These are phyloP conservation scores for Pimpla rufipes DNA, from an alignment of 2,888 invertebrate species.

Conservation along the genomic window DNA sequence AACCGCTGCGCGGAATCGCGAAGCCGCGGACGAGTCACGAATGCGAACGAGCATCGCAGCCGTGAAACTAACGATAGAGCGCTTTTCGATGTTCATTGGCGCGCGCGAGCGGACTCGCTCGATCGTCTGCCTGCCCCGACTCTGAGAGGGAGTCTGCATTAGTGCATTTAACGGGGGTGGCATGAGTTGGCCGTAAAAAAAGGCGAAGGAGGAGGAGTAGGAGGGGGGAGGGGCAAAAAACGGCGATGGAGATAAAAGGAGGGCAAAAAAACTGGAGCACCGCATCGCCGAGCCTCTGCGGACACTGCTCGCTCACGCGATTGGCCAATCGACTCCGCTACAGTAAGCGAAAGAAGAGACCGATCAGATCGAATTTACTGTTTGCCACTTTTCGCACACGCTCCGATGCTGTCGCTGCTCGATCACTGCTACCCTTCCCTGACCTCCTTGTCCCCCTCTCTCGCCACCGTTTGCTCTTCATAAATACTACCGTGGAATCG, in stretches of 20 bases:
- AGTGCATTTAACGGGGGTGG: conserved; percentile 59
- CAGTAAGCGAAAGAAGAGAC: conserved; percentile 45
- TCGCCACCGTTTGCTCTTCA: conserved; percentile 11
- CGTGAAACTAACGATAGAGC: conserved; percentile 64
- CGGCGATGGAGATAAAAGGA: conserved; percentile 56
- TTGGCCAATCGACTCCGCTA: conserved; percentile 64
- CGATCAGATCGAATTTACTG: conserved; percentile 61
- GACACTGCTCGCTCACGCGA: conserved; percentile 65
- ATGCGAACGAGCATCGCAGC: conserved; percentile 63
- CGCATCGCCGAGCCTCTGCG: conserved; percentile 61
- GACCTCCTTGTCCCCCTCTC: background rate
- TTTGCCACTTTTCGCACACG: conserved; percentile 57
- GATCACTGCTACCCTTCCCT: conserved; percentile 15
- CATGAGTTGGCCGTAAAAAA: conserved; percentile 58
- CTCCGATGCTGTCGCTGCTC: conserved; percentile 21
- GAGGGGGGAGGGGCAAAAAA: conserved; percentile 57
- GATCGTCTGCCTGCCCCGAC: conserved; percentile 40
- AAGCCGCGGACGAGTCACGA: conserved; percentile 56
- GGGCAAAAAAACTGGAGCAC: conserved; percentile 44
- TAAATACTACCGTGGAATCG: background rate
- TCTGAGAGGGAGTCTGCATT: conserved; percentile 55
- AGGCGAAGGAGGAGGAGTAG: conserved; percentile 39
- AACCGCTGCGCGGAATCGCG: background rate
- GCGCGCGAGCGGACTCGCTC: conserved; percentile 53
- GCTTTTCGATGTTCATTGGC: conserved; percentile 69